A percentile compares a stretch with the other conserved stretches of the same genome.
These are phyloP conservation scores for Laupala kohalensis DNA, from an alignment of 1,140 invertebrate genomes.

Conservation along the genomic window DNA sequence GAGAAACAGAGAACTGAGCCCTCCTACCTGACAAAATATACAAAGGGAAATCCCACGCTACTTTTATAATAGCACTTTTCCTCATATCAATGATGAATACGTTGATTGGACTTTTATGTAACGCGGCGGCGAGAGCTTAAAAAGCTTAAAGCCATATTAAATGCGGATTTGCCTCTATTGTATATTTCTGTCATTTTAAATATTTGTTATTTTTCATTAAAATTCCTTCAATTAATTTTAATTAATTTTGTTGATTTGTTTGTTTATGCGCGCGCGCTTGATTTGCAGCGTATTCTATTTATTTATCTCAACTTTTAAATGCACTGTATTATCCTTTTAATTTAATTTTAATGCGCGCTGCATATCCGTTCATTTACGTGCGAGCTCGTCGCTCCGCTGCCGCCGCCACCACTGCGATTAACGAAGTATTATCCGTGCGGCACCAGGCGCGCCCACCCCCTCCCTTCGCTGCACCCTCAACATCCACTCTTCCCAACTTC, in stretches of 20 bases:
- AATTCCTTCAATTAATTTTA: background rate
- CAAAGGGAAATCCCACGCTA: background rate
- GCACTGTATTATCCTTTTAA: background rate
- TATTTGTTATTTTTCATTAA: background rate
- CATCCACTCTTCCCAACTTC: background rate
- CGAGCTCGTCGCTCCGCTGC: background rate
- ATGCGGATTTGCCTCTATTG: background rate
- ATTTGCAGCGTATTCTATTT: background rate
- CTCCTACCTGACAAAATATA: background rate
- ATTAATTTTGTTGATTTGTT: background rate
- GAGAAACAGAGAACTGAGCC: background rate
- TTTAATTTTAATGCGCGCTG: background rate
- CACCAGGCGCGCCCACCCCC: background rate
- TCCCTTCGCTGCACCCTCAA: background rate
- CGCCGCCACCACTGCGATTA: background rate
- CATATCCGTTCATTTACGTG: background rate
- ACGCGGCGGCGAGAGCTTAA: background rate
- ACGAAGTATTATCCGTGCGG: background rate
- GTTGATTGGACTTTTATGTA: background rate
- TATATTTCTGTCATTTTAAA: background rate
- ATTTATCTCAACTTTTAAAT: background rate
- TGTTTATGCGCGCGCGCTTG: background rate
- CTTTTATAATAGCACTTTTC: background rate
- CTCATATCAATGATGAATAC: background rate
- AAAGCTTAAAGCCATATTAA: background rate